Conservation (phyloP, 64 coral and sea anemone genomes). For the Actinia tenebrosa region DNA sequence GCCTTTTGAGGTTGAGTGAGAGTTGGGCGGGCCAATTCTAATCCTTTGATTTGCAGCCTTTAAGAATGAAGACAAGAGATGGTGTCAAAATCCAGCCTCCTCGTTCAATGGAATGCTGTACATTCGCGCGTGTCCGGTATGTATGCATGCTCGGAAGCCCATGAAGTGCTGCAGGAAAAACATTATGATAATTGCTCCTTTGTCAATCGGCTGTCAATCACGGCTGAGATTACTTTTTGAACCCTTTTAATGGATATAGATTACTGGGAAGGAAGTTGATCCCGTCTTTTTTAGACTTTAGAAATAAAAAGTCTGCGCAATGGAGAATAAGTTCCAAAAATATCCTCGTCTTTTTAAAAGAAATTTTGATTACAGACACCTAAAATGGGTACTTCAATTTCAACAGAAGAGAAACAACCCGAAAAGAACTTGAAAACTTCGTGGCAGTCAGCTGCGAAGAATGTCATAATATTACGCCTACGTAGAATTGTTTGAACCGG, state of each 20-base stretch:
- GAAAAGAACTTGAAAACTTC: not conserved
- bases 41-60: conserved; percentile 51
- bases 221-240: not conserved
- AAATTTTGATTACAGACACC: not conserved
- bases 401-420: not conserved
- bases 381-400: not conserved
- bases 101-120: conserved; percentile 29
- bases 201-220: conserved; percentile 9
- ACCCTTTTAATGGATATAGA: not conserved
- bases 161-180: not conserved
- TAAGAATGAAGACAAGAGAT: conserved; percentile 17
- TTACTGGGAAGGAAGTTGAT: not conserved
- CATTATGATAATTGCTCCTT: conserved; percentile 5
- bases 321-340: not conserved
- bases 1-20: conserved; percentile 23
- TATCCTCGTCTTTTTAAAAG: not conserved
- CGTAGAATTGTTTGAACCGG: not conserved
- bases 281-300: not conserved
- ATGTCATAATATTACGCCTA: not conserved
- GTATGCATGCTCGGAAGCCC: conserved; percentile 25
- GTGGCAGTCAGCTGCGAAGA: not conserved
- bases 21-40: conserved; percentile 32
- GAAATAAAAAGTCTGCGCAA: not conserved
- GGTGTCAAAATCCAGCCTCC: conserved; percentile 27
- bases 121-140: conserved; percentile 44